Evolutionary conservation across 2,888 invertebrate species (phyloP), one percentile per base, ranked within the genome.

Genomic region (Falcaria lacertinaria): DNA sequence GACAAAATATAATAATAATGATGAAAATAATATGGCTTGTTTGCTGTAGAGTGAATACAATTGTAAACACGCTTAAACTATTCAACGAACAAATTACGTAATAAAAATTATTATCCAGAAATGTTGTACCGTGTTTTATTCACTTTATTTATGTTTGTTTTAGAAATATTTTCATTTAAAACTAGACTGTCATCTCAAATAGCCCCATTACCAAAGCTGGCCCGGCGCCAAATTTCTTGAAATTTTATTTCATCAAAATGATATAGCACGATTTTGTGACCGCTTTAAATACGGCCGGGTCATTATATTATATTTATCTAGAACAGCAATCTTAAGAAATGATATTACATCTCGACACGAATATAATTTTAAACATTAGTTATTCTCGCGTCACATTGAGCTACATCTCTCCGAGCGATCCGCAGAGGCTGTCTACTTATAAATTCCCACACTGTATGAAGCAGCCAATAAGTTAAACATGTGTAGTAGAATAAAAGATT

Each of bases 241-340:
- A 61, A 78, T 81, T 78, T 81, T 70, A 73, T 83, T 79, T 74
- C 82, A 83, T 83, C 79, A 80, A 80, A 79, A 81, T 83, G 76
- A 86, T 85, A 75, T 82, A 80, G 83, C 80, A 81, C 86, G 79
- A 85, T 86, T 82, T 84, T 79, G 81, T 80, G 78, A 67, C 72
- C 74, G 74, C 69, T 43, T 82, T 80, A 74, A 81, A 82, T 83
- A 79, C 75, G 71, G 72, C 52, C 58, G 61, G 74, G 69, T 75
- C 72, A 80, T 80, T 81, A 80, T 71, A 80, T 80, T 81, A 80
- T 80, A 81, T 86, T 79, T 81, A 82, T 82, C 72, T 73, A 54
- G 56, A 70, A 61, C 65, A 74, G 71, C 70, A 73, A 78, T 77
- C 71, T 76, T 61, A 60, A 71, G 68, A 67, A 70, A 69, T n/a